Evolutionary conservation across 2,888 invertebrate species (phyloP).

Genomic region (Hypena proboscidalis): DNA sequence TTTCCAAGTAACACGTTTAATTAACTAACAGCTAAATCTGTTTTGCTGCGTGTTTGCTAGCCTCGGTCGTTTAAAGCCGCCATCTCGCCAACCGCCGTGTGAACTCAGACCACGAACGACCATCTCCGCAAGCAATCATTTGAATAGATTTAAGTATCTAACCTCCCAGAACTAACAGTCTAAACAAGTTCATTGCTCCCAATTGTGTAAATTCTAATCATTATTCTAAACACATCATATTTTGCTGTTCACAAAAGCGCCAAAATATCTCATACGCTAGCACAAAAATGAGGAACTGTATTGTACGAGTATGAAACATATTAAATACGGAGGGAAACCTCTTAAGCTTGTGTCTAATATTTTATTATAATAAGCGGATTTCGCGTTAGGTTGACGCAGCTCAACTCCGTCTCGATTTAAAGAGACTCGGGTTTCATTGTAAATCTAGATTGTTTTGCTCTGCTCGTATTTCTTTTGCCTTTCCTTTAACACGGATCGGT

Average conservation of each 20-base stretch:
- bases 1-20: constrained; percentile 41
- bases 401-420: constrained; percentile 51
- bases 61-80: constrained; percentile 11
- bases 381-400: constrained; percentile 50
- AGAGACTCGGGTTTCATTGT: constrained; percentile 72
- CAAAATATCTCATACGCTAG: no score
- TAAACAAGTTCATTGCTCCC: constrained; percentile 14
- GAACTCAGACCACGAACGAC: constrained; percentile 5
- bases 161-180: constrained; percentile 4
- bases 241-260: no score
- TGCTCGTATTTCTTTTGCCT: constrained; percentile 64
- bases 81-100: constrained; percentile 14
- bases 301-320: constrained; percentile 6
- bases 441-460: constrained; percentile 71
- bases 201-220: not conserved
- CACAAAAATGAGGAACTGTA: not conserved
- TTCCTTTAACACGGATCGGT: constrained; percentile 39
- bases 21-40: constrained; percentile 37
- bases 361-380: constrained; percentile 76
- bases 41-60: constrained; percentile 21
- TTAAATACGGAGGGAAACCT: constrained; percentile 55
- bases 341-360: constrained; percentile 55
- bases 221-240: not conserved
- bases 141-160: constrained; percentile 1
- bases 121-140: constrained; percentile 2